Conservation (phyloP, 2,888 invertebrate species). For the Volucella zonaria region DNA sequence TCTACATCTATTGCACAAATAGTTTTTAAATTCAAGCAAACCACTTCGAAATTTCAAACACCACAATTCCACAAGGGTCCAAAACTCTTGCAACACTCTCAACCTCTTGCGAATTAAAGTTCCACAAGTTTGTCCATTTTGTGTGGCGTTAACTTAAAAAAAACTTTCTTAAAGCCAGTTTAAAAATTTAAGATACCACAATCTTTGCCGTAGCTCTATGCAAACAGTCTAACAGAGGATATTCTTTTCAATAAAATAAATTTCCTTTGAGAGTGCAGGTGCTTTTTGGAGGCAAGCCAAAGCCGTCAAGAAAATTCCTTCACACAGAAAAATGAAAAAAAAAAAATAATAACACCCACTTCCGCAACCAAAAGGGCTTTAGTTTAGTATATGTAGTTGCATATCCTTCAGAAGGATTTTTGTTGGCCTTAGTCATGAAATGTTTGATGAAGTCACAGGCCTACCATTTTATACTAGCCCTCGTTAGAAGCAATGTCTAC, state of each 20-base stretch:
- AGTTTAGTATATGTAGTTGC: conserved; percentile 33
- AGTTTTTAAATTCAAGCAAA: too few relatives aligned
- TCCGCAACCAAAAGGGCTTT: conserved; percentile 32
- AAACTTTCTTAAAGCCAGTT: conserved; percentile 10
- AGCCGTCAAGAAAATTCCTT: conserved; percentile 36
- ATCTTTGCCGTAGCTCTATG: not conserved
- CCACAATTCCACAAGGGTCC: too few relatives aligned
- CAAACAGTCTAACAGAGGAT: not conserved
- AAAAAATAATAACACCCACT: conserved; percentile 11
- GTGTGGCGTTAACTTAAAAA: not conserved
- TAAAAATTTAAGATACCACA: conserved; percentile 20
- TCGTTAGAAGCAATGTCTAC: conserved; percentile 36
- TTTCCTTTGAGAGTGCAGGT: conserved; percentile 71
- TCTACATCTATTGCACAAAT: too few relatives aligned
- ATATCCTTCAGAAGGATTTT: conserved; percentile 22
- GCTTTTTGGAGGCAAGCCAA: conserved; percentile 70
- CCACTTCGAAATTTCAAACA: too few relatives aligned
- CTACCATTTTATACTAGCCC: not conserved
- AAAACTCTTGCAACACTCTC: too few relatives aligned
- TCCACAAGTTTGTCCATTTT: too few relatives aligned
- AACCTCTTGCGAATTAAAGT: too few relatives aligned
- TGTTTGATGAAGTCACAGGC: conserved; percentile 17
- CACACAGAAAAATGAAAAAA: not conserved
- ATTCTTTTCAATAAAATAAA: conserved; percentile 58
- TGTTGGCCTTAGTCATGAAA: conserved; percentile 19